Conservation (phyloP, 2,888 invertebrate species). For the Hemaris fuciformis region DNA sequence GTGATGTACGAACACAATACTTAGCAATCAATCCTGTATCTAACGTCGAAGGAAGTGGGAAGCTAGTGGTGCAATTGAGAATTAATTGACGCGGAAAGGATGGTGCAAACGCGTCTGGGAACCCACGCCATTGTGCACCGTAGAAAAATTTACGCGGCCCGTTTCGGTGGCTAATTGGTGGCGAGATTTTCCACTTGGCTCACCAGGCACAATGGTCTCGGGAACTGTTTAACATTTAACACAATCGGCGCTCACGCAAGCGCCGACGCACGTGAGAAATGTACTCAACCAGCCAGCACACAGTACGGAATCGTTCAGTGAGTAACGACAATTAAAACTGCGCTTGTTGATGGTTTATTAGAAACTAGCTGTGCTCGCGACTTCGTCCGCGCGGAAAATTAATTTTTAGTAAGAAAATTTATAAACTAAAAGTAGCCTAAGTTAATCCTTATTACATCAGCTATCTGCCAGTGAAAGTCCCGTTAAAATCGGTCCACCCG, state of each 20-base stretch:
- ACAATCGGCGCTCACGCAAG: constrained; percentile 38
- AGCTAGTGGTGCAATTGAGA: constrained; percentile 20
- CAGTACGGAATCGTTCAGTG: neutral
- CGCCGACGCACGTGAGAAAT: constrained; percentile 28
- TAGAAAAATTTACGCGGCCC: constrained; percentile 22
- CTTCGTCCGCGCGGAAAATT: no score
- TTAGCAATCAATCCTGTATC: neutral
- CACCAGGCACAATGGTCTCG: constrained; percentile 53
- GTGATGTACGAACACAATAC: neutral
- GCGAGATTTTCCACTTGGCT: constrained; percentile 61
- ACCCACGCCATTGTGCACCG: constrained; percentile 24
- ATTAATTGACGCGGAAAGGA: constrained; percentile 28
- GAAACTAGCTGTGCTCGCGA: no score
- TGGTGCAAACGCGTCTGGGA: constrained; percentile 32
- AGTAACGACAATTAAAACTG: neutral
- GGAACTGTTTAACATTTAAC: constrained; percentile 63
- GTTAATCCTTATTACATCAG: no score
- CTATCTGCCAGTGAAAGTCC: no score
- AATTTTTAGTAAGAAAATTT: no score
- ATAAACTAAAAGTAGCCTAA: no score
- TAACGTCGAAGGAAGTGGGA: constrained; percentile 26
- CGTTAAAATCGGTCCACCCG: no score
- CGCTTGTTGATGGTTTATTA: neutral
- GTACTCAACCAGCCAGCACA: neutral
- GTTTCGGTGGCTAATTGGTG: constrained; percentile 60